Evolutionary conservation across 2,888 invertebrate genomes (phyloP).

Genomic region (Alsophila aescularia): DNA sequence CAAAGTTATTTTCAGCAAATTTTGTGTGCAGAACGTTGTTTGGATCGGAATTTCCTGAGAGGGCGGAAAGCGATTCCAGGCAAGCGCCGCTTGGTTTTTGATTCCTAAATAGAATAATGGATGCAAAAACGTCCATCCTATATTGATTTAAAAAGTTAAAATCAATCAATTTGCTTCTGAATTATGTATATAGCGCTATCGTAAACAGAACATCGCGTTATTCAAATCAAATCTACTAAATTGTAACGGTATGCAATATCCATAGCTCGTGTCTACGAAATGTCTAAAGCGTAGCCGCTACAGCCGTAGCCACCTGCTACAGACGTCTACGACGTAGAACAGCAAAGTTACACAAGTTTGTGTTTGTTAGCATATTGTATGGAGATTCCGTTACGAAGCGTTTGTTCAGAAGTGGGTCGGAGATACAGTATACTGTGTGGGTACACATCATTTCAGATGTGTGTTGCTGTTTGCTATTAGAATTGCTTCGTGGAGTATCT

Average conservation of each 20-base stretch:
- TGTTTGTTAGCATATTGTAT: constrained; percentile 15
- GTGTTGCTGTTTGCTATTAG: not conserved
- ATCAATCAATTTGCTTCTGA: not conserved
- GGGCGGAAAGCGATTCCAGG: not conserved
- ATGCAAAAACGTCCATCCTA: not conserved
- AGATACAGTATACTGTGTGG: constrained; percentile 4
- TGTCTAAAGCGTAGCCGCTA: constrained; percentile 2
- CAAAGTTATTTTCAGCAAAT: not conserved
- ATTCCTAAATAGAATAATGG: not conserved
- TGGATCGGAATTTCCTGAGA: not conserved
- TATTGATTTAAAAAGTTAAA: not conserved
- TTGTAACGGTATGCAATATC: not conserved
- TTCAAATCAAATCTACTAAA: not conserved
- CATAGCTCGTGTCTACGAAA: too few species aligned
- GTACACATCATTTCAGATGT: not conserved
- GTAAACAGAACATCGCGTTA: not conserved
- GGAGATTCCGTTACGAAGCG: constrained; percentile 1
- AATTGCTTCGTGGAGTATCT: not conserved
- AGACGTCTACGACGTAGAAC: constrained; percentile 22
- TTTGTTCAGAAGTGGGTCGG: constrained; percentile 6
- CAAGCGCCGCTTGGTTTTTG: not conserved
- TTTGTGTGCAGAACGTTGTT: constrained; percentile 1
- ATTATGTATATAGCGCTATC: too few species aligned
- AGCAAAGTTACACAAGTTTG: constrained; percentile 15
- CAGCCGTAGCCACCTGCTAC: constrained; percentile 30